Evolutionary conservation across 2,113 vertebrate genomes (phyloP).

Genomic region (Coryphaenoides rupestris): DNA sequence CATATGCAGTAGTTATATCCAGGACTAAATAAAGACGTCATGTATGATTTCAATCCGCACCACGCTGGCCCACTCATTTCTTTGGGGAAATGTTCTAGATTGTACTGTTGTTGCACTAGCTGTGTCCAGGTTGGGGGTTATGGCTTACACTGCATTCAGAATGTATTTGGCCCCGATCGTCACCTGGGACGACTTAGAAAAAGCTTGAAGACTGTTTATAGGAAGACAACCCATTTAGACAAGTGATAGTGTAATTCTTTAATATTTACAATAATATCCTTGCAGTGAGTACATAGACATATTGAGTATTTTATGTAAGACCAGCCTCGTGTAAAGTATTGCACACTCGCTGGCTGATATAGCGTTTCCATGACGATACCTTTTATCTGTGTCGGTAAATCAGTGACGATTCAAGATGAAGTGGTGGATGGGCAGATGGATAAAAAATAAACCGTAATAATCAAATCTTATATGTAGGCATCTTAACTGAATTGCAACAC

Average conservation of each 20-base stretch:
- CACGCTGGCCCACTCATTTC: too few species aligned
- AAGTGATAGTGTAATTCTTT: slow-evolving; percentile 37
- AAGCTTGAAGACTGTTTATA: not conserved
- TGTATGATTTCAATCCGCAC: too few species aligned
- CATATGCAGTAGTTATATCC: too few species aligned
- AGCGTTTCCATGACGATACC: slow-evolving; percentile 32
- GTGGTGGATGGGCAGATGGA: not conserved
- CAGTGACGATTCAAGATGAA: slow-evolving; percentile 9
- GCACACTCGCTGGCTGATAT: slow-evolving; percentile 22
- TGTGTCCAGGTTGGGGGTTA: too few species aligned
- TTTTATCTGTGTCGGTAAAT: slow-evolving; percentile 13
- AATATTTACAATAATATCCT: slow-evolving; percentile 55
- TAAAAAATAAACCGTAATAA: slow-evolving; percentile 4
- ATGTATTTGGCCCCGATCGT: too few species aligned
- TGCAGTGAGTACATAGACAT: slow-evolving; percentile 33
- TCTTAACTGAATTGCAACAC: slow-evolving; percentile 10
- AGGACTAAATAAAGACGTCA: too few species aligned
- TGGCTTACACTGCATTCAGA: too few species aligned
- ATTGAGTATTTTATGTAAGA: slow-evolving; percentile 24
- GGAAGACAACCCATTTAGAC: not conserved
- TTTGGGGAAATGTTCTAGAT: too few species aligned
- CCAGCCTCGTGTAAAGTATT: slow-evolving; percentile 25
- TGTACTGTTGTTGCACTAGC: too few species aligned
- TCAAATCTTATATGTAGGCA: not conserved
- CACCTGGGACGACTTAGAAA: too few species aligned